Evolutionary conservation across 2,797 vertebrate species (phyloP), one percentile per base, ranked within the genome.

Genomic region (Anguilla megastoma): DNA sequence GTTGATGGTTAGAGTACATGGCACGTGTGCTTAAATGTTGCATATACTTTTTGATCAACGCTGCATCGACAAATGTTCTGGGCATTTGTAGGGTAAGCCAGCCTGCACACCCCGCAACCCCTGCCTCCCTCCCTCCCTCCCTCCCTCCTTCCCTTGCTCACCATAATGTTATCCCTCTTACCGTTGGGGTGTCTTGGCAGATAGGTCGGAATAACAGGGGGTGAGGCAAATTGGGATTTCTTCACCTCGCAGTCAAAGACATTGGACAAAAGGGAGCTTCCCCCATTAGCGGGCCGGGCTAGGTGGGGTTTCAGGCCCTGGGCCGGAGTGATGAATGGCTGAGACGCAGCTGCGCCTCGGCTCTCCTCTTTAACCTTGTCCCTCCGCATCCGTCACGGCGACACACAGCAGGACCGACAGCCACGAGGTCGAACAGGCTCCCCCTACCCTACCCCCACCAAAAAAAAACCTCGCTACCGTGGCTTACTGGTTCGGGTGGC

Each of bases 351-450:
- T 93, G 91, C 50, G 86, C 89, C 92, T 91, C 90, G 87, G 87
- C 87, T 92, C 90, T 92, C 91, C 88, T 87, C 92, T 90, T 92
- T 94, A 92, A 95, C 95, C 94, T 95, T 95, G 93, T 95, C 94
- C 93, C 91, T 93, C 92, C 91, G 93, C 94, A 95, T 95, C 94
- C 91, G 92, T 95, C 94, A 93, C 89, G 88, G 90, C 54, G 85
- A 94, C 90, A 86, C 76, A 88, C 90, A 84, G 86, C 54, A 30
- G 90, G 90, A 91, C 88, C 88, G 56, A 89, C 80, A 89, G 88
- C 91, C 88, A 84, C 82, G 33, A 90, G 90, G 91, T 88, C 85
- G 90, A 87, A 88, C 85, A 84, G 88, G 89, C 63, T 21, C 16
- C 58, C 58, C 16, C 54, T 18, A 21, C 90, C 89, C 86, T 5